A percentile compares a stretch with the other conserved stretches of the same genome.
phyloP scores from a whole-genome alignment of 2,888 invertebrate genomes.

The Hipparchia semele region DNA sequence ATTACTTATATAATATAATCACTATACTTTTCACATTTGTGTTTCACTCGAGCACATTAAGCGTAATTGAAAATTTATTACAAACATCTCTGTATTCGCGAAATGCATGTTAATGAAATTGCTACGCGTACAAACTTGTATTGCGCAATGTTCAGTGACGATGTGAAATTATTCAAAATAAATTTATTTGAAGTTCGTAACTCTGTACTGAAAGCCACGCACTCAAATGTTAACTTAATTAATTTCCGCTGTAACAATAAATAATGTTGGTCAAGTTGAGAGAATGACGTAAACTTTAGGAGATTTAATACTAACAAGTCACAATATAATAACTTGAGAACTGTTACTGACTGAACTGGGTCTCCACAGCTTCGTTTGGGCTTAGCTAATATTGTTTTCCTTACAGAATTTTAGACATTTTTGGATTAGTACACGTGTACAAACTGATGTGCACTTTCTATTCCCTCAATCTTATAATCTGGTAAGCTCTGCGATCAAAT shows the following conservation, averaged over 20 bases:
- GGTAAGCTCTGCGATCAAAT: not conserved
- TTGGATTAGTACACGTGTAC: too few species aligned
- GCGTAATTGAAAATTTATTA: conserved; percentile 6
- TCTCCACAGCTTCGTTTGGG: too few species aligned
- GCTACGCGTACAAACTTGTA: conserved; percentile 10
- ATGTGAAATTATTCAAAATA: conserved; percentile 8
- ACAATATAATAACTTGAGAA: too few species aligned
- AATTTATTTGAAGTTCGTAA: not conserved
- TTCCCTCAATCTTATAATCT: not conserved
- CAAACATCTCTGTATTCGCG: not conserved
- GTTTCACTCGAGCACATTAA: not conserved
- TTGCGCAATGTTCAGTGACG: conserved; percentile 2
- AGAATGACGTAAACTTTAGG: not conserved
- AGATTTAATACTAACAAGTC: not conserved
- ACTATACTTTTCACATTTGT: not conserved
- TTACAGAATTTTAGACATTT: too few species aligned
- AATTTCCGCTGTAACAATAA: conserved; percentile 4
- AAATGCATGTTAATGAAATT: conserved; percentile 12
- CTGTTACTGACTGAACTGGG: too few species aligned
- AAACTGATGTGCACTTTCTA: too few species aligned
- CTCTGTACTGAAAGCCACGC: not conserved
- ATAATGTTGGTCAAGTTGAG: not conserved
- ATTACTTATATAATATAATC: too few species aligned
- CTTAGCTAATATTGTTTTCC: too few species aligned
- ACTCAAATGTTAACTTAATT: not conserved